Conservation (phyloP, 1,140 invertebrate species). For the Atta colombica region DNA sequence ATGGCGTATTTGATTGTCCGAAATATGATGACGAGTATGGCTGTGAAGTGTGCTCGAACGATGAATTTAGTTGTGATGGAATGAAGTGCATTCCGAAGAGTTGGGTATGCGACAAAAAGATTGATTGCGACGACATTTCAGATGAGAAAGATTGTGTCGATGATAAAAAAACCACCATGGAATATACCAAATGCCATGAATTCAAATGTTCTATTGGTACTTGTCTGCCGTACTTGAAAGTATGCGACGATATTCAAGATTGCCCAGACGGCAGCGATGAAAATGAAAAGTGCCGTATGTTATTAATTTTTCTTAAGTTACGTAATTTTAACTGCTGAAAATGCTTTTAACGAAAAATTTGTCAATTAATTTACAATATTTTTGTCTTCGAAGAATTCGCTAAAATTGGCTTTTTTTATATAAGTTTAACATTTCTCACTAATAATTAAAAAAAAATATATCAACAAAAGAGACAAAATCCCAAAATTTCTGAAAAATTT, state of each 20-base stretch:
- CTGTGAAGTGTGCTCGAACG: constrained; percentile 88
- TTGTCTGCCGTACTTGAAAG: constrained; percentile 89
- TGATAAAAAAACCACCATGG: background rate
- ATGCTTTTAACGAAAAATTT: background rate
- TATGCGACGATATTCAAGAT: constrained; percentile 92
- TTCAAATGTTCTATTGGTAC: constrained; percentile 89
- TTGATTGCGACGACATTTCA: constrained; percentile 80
- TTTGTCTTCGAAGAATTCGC: background rate
- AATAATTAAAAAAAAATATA: too few species aligned
- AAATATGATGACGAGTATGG: constrained; percentile 91
- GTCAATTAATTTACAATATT: background rate
- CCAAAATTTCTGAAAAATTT: too few species aligned
- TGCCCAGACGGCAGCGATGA: constrained; percentile 92
- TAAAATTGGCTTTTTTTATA: background rate
- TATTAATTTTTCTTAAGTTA: background rate
- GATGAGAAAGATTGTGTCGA: too few species aligned
- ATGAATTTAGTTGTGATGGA: constrained; percentile 88
- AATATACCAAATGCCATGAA: constrained; percentile 80
- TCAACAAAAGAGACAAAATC: too few species aligned
- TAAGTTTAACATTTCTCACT: background rate
- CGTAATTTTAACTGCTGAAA: background rate
- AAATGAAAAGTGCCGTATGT: constrained; percentile 87
- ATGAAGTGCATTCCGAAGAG: constrained; percentile 89
- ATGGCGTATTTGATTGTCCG: constrained; percentile 84
- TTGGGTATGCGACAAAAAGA: constrained; percentile 91